phyloP scores from a whole-genome alignment of 2,888 invertebrate species.

The Euphydryas editha region DNA sequence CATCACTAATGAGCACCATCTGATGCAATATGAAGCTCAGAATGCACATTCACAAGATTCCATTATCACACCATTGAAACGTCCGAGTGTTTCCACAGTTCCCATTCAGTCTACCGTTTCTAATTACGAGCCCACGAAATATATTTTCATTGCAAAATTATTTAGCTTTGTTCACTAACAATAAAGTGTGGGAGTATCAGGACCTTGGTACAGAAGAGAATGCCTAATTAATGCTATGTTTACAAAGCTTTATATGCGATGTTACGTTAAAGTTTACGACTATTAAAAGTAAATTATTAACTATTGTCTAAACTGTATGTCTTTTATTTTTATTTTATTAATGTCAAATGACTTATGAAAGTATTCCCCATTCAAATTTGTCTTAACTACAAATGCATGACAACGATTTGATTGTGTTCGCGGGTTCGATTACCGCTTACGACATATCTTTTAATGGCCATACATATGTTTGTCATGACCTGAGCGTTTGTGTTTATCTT shows the following conservation, averaged over 20 bases:
- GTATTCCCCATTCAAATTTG: too few species aligned
- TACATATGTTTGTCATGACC: too few species aligned
- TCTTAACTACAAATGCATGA: too few species aligned
- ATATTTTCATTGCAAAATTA: slow-evolving; percentile 31
- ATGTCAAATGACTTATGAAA: too few species aligned
- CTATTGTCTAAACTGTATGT: background rate
- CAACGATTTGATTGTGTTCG: too few species aligned
- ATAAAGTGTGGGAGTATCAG: slow-evolving; percentile 36
- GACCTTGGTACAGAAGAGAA: slow-evolving; percentile 47
- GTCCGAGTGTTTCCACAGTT: slow-evolving; percentile 2
- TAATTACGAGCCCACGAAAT: slow-evolving; percentile 31
- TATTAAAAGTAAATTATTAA: background rate
- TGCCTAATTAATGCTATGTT: slow-evolving; percentile 50
- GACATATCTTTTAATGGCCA: too few species aligned
- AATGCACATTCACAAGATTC: background rate
- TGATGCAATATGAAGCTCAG: background rate
- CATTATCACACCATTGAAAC: background rate
- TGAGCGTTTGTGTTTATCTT: too few species aligned
- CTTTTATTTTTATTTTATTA: too few species aligned
- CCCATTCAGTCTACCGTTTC: slow-evolving; percentile 20
- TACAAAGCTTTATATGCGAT: slow-evolving; percentile 24
- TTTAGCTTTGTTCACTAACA: slow-evolving; percentile 19
- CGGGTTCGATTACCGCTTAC: too few species aligned
- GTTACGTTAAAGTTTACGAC: background rate
- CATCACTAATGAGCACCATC: background rate